Base-by-base conservation (phyloP, 2,888 invertebrate genomes). In the Odontocolon sp. region DNA sequence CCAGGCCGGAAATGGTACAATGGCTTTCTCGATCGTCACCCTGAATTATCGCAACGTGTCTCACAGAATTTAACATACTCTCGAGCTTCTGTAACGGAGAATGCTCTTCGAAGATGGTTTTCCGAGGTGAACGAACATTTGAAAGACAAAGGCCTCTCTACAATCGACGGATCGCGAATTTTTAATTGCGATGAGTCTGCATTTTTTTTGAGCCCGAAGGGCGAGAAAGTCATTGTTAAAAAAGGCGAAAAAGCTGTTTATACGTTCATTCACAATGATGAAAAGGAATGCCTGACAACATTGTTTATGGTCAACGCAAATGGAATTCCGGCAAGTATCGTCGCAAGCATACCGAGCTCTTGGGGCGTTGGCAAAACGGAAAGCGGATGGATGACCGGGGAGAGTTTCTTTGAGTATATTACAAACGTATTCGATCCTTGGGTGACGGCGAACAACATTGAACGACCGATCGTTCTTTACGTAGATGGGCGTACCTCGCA, bases 401-500 rank as follows among this genome's bases (percentile, higher is more conserved):
- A 87, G 75, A 84, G 82, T 2, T 90, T 91, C 82, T 90, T 78
- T 76, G 88, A 91, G 81, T 90, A 85, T 75, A 84, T 90, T 2
- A 81, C 85, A 3, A 88, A 90, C 78, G 78, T 88, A 14, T 89
- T 90, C 79, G 67, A 84, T 74, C 85, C 86, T 26, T 90, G 88
- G 88, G 68, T 90, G 28, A 28, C 81, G 33, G 76, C 82, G 68
- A 82, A 87, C 54, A 77, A 85, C 28, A 86, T 90, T 26, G 54
- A 82, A 59, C 76, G 84, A n/a, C 90, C 84, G 38, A 80, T 90
- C 31, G 83, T 91, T 66, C 70, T 90, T 1, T 91, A 88, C 68
- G 74, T 91, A 28, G 91, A 91, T 82, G 87, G 88, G 6, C 89
- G 90, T 75, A 57, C 79, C 2, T 89, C 89, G 5, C 89, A 91